A percentile compares a stretch with the other conserved stretches of the same genome.
These are phyloP conservation scores for Cotesia vestalis DNA, from an alignment of 1,140 invertebrate genomes.

Conservation along the genomic window DNA sequence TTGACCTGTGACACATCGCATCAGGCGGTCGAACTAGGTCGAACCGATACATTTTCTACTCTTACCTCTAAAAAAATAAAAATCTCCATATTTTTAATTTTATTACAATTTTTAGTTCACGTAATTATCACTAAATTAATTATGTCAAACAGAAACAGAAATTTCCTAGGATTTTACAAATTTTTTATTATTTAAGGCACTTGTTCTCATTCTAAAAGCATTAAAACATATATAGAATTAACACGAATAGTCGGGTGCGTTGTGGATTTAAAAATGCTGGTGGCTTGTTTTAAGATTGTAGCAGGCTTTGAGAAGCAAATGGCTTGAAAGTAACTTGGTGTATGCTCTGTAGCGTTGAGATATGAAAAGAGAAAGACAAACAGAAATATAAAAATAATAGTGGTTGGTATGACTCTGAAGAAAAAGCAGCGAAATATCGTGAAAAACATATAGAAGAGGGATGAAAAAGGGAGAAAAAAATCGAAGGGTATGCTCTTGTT, in stretches of 20 bases:
- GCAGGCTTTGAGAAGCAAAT: slow-evolving; percentile 65
- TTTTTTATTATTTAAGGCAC: too few species aligned
- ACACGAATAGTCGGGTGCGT: neutral
- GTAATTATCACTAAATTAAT: too few species aligned
- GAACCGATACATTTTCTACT: too few species aligned
- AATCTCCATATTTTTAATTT: too few species aligned
- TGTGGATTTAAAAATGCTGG: slow-evolving; percentile 24
- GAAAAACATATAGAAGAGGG: slow-evolving; percentile 25
- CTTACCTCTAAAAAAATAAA: too few species aligned
- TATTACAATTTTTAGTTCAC: too few species aligned
- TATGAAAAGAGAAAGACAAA: too few species aligned
- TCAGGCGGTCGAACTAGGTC: too few species aligned
- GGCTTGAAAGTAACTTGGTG: slow-evolving; percentile 64
- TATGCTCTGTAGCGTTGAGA: slow-evolving; percentile 50
- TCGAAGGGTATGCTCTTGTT: too few species aligned
- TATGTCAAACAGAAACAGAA: too few species aligned
- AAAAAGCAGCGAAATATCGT: slow-evolving; percentile 33
- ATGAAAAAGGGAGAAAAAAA: slow-evolving; percentile 6
- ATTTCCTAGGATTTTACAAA: too few species aligned
- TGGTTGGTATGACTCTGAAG: slow-evolving; percentile 32
- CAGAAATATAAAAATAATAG: slow-evolving; percentile 36
- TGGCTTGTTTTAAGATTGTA: slow-evolving; percentile 54
- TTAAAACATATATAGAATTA: neutral
- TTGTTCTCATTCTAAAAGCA: neutral
- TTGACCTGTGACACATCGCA: too few species aligned